Conservation (phyloP, 2,113 vertebrate genomes). For the Pungitius pungitius region DNA sequence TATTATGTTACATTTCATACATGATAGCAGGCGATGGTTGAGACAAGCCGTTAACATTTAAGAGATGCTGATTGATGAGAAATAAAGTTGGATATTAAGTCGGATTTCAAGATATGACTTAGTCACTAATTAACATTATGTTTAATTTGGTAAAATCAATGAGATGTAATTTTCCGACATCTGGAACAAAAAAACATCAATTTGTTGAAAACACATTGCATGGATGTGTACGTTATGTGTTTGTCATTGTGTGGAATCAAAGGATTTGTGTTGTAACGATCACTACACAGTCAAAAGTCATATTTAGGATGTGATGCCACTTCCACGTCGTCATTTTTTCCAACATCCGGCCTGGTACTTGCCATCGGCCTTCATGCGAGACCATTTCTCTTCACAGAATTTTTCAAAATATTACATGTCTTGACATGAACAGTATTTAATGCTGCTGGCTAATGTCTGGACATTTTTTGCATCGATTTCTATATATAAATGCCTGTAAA, state of each 20-base stretch:
- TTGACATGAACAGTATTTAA: background rate
- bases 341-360: slow-evolving; percentile 19
- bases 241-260: slow-evolving; percentile 3
- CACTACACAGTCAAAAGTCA: slow-evolving; percentile 28
- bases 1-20: background rate
- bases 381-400: background rate
- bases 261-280: slow-evolving; percentile 17
- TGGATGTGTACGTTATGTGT: background rate
- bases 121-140: background rate
- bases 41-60: background rate
- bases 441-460: background rate
- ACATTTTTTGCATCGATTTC: background rate
- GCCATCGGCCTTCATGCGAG: background rate
- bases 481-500: too few species aligned
- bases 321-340: slow-evolving; percentile 23
- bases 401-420: background rate
- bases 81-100: background rate
- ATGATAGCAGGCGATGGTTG: background rate
- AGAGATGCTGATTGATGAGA: background rate
- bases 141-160: background rate
- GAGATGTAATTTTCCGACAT: background rate
- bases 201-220: background rate
- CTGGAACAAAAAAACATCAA: background rate
- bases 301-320: slow-evolving; percentile 42
- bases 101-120: background rate